Percentiles rank a stretch among this genome's conserved stretches.
Evolutionary conservation across 2,888 invertebrate species (phyloP).

Genomic region (Cremastobaeus sp.): DNA sequence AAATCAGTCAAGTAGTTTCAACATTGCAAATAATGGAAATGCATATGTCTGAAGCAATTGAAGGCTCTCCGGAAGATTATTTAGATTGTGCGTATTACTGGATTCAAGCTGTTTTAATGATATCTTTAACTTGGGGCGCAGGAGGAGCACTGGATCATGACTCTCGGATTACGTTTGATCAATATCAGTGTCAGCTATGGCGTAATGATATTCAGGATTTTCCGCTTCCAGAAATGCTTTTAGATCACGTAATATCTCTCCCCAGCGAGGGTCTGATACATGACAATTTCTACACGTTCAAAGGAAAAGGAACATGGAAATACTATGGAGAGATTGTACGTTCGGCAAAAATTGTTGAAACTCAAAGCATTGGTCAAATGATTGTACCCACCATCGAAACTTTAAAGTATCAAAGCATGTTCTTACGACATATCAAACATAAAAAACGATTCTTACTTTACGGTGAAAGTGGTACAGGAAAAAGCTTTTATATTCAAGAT

Average conservation of each 20-base stretch:
- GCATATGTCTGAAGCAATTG: slow-evolving; percentile 85
- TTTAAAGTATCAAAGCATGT: slow-evolving; percentile 86
- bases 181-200: slow-evolving; percentile 81
- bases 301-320: slow-evolving; percentile 92
- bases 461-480: slow-evolving; percentile 92
- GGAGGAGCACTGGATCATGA: slow-evolving; percentile 88
- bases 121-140: slow-evolving; percentile 89
- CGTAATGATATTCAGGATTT: slow-evolving; percentile 77
- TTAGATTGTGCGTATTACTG: slow-evolving; percentile 84
- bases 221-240: slow-evolving; percentile 82
- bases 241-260: slow-evolving; percentile 85
- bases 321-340: slow-evolving; percentile 89
- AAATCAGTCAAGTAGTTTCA: slow-evolving; percentile 85
- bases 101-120: slow-evolving; percentile 87
- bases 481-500: slow-evolving; percentile 89
- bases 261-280: slow-evolving; percentile 88
- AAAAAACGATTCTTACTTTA: slow-evolving; percentile 85
- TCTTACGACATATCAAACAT: slow-evolving; percentile 87
- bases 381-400: slow-evolving; percentile 93
- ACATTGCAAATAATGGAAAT: slow-evolving; percentile 88
- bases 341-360: slow-evolving; percentile 82
- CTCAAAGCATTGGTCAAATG: slow-evolving; percentile 84
- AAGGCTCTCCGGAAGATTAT: slow-evolving; percentile 83
- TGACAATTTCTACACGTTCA: slow-evolving; percentile 90
- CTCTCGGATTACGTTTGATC: slow-evolving; percentile 85